Evolutionary conservation across 1,140 invertebrate species (phyloP).

Genomic region (Sipha flava): DNA sequence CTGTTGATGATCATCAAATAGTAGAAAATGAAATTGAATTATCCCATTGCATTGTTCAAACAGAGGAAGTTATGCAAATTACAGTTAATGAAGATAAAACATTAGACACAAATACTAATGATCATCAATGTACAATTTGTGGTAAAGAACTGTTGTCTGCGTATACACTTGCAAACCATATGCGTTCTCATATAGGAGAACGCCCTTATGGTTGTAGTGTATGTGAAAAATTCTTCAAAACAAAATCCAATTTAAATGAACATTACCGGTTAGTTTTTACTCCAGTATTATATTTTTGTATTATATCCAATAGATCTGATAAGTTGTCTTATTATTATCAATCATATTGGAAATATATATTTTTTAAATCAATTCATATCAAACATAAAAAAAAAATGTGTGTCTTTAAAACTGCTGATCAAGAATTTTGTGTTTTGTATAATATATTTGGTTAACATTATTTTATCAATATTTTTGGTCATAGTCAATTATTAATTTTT

Average conservation of each 20-base stretch:
- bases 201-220: slow-evolving; percentile 20
- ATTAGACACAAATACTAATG: neutral
- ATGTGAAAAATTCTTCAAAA: slow-evolving; percentile 27
- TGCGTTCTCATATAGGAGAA: slow-evolving; percentile 18
- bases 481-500: too few relatives aligned
- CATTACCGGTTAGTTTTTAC: slow-evolving; percentile 9
- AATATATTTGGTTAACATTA: too few relatives aligned
- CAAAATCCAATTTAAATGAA: slow-evolving; percentile 20
- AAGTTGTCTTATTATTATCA: too few relatives aligned
- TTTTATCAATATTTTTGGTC: too few relatives aligned
- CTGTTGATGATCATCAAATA: neutral
- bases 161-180: slow-evolving; percentile 13
- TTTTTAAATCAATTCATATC: too few relatives aligned
- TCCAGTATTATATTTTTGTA: neutral
- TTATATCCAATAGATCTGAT: too few relatives aligned
- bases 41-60: neutral
- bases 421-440: too few relatives aligned
- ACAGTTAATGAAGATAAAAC: neutral
- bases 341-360: too few relatives aligned
- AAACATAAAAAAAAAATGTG: too few relatives aligned
- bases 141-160: slow-evolving; percentile 23
- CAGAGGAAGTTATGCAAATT: slow-evolving; percentile 1
- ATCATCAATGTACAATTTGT: slow-evolving; percentile 7
- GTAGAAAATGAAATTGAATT: slow-evolving; percentile 24
- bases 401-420: too few relatives aligned